Conservation (phyloP, 2,888 invertebrate species). For the Euplexia lucipara region DNA sequence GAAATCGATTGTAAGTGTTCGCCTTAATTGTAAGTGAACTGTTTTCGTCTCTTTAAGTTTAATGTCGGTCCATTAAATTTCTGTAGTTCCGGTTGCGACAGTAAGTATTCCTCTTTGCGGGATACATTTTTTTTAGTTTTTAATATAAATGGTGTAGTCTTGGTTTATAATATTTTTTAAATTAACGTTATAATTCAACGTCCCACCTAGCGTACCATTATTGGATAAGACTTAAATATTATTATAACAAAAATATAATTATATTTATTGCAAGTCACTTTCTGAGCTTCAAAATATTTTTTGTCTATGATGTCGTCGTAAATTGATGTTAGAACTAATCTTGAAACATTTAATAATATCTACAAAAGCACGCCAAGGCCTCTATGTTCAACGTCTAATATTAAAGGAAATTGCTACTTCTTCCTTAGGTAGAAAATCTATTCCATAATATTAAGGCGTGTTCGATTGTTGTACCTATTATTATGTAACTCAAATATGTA, state of each 20-base stretch:
- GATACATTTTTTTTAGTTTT: conserved; percentile 48
- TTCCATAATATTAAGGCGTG: conserved; percentile 75
- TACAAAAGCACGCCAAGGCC: conserved; percentile 65
- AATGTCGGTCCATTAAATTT: conserved; percentile 39
- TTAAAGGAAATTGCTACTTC: conserved; percentile 75
- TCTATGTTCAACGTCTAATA: conserved; percentile 74
- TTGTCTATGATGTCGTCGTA: conserved; percentile 66
- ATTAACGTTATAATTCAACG: conserved; percentile 66
- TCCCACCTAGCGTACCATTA: conserved; percentile 89
- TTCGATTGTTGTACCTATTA: conserved; percentile 75
- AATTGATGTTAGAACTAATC: conserved; percentile 71
- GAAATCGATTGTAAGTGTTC: conserved; percentile 82
- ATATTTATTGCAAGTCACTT: conserved; percentile 61
- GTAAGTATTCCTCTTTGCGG: conserved; percentile 50
- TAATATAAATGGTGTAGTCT: conserved; percentile 63
- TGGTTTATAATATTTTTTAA: conserved; percentile 70
- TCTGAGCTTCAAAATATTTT: conserved; percentile 62
- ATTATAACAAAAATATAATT: conserved; percentile 61
- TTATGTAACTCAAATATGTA: conserved; percentile 67
- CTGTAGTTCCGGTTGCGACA: conserved; percentile 35
- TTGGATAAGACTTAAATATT: conserved; percentile 77
- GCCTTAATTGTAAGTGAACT: conserved; percentile 77
- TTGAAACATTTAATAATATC: conserved; percentile 55
- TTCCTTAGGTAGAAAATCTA: conserved; percentile 75
- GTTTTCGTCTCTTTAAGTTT: conserved; percentile 59